phyloP scores from a whole-genome alignment of 2,797 vertebrate genomes.

The Neomorphus geoffroyi region DNA sequence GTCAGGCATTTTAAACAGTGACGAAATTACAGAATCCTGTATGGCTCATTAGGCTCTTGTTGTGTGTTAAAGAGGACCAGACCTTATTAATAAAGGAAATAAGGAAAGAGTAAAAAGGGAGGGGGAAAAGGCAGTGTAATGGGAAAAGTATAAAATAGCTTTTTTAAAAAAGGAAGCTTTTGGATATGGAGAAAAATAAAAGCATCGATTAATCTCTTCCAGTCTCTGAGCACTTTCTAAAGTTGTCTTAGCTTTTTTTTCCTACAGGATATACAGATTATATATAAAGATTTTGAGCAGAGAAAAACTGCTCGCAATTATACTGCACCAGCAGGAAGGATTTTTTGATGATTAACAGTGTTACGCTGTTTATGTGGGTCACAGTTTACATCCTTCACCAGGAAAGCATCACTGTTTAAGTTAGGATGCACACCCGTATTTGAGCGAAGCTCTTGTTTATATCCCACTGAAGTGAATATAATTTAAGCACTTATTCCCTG shows the following conservation, averaged over 20 bases:
- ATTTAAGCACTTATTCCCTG: background rate
- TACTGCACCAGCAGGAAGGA: background rate
- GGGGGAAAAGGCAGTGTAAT: conserved; percentile 33
- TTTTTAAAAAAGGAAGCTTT: background rate
- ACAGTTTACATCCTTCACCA: background rate
- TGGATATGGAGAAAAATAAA: conserved; percentile 25
- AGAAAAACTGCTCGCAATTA: background rate
- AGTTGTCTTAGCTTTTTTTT: conserved; percentile 6
- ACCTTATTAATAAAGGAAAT: conserved; percentile 82
- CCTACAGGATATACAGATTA: background rate
- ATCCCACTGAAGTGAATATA: background rate
- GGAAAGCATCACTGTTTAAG: background rate
- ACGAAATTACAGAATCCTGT: conserved; percentile 81
- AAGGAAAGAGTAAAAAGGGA: conserved; percentile 52
- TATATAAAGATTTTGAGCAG: background rate
- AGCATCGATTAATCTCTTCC: conserved; percentile 28
- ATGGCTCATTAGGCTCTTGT: conserved; percentile 80
- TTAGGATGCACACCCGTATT: background rate
- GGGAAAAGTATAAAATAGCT: conserved; percentile 16
- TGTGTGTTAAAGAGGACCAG: conserved; percentile 79
- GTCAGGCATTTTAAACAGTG: conserved; percentile 80
- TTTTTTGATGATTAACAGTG: background rate
- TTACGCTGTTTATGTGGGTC: background rate
- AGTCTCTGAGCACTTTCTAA: conserved; percentile 1
- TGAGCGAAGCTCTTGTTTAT: background rate